phyloP scores from a whole-genome alignment of 2,888 invertebrate genomes.

The Trichopria drosophilae region DNA sequence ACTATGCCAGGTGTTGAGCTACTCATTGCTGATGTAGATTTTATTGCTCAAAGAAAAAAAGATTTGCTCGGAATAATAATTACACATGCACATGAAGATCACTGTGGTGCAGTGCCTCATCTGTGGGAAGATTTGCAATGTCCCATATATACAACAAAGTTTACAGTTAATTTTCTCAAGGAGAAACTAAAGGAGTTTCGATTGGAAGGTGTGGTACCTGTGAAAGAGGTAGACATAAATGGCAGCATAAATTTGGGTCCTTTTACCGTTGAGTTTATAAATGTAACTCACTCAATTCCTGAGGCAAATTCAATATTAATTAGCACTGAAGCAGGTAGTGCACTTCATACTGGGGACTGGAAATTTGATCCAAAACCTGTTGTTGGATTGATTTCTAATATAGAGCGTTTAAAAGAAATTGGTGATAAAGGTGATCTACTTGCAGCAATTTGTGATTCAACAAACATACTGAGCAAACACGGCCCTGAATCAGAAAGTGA shows the following conservation, averaged over 20 bases:
- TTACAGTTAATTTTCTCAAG: conserved; percentile 12
- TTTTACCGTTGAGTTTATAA: conserved; percentile 8
- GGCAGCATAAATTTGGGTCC: conserved; percentile 9
- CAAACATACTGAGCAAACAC: conserved; percentile 9
- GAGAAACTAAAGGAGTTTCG: conserved; percentile 8
- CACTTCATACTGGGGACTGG: conserved; percentile 14
- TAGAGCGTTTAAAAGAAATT: conserved; percentile 8
- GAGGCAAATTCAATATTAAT: conserved; percentile 10
- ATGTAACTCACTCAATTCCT: conserved; percentile 11
- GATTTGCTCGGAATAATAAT: conserved; percentile 5
- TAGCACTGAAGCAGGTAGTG: conserved; percentile 7
- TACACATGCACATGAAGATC: conserved; percentile 13
- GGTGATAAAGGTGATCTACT: conserved; percentile 13
- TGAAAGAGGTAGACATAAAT: conserved; percentile 12
- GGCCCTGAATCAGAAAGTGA: conserved; percentile 10
- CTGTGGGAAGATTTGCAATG: conserved; percentile 9
- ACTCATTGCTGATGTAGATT: conserved; percentile 2
- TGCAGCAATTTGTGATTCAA: conserved; percentile 14
- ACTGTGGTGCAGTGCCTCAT: conserved; percentile 7
- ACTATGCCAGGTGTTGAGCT: conserved; percentile 7
- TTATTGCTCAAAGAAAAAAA: conserved; percentile 3
- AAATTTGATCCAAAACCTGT: conserved; percentile 14
- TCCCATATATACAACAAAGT: conserved; percentile 16
- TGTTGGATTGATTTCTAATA: conserved; percentile 7
- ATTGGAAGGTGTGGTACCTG: conserved; percentile 3